Conservation (phyloP, 2,113 vertebrate genomes). For the Terrapene triunguis region DNA sequence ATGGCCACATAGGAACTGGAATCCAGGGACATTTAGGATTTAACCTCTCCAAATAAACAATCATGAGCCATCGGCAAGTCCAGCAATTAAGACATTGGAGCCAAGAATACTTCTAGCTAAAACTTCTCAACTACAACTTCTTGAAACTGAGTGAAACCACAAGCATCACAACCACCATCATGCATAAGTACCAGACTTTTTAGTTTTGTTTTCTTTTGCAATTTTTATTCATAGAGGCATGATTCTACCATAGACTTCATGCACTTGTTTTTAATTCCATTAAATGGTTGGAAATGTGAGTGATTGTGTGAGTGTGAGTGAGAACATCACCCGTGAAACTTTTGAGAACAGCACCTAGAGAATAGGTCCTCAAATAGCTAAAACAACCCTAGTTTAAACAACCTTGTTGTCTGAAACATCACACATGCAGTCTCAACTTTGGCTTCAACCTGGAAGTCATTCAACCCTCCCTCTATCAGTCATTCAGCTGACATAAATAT, state of each 20-base stretch:
- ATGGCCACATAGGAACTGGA: neutral
- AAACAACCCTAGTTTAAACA: slow-evolving; percentile 30
- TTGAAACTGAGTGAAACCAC: neutral
- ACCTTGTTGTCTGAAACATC: neutral
- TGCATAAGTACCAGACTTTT: neutral
- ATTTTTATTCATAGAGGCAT: neutral
- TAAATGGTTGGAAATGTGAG: neutral
- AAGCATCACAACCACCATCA: neutral
- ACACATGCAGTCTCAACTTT: neutral
- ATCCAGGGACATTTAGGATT: neutral
- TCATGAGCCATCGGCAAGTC: neutral
- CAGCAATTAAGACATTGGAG: neutral
- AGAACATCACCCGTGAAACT: neutral
- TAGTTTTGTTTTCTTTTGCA: neutral
- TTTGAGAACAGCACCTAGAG: neutral
- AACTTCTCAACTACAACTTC: neutral
- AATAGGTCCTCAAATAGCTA: neutral
- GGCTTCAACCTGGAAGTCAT: neutral
- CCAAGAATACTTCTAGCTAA: neutral
- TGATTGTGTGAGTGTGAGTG: neutral
- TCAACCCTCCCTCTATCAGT: neutral
- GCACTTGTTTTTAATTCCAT: neutral
- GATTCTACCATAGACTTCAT: neutral
- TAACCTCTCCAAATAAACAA: neutral
- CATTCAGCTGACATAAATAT: neutral